Evolutionary conservation across 2,888 invertebrate genomes (phyloP), one percentile per base, ranked within the genome.

Genomic region (Apocheima hispidaria): DNA sequence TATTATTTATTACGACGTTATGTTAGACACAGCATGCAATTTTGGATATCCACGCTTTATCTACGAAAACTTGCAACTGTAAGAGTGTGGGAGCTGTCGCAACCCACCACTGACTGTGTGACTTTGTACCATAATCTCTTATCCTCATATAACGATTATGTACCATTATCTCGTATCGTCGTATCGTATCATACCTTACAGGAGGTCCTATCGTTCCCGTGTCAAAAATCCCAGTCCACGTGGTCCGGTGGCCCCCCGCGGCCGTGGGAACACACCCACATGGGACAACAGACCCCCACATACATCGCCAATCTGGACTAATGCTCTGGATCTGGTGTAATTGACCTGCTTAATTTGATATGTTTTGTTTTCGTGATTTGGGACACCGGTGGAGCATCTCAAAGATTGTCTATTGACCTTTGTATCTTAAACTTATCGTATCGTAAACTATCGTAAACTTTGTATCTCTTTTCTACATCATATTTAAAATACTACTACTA

Each of bases 281-380:
- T 79, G 81, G 75, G 81, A 75, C n/a, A n/a, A n/a, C n/a, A n/a
- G 83, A 82, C 86, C 86, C 79, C 84, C 85, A 77, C 82, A 74
- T 56, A 54, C 59, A 4, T 41, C 21, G 41, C 54, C 54, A 53
- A 65, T 67, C 61, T 43, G 63, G 56, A 43, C 38, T 33, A 36
- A 36, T n/a, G n/a, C n/a, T n/a, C n/a, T n/a, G n/a, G n/a, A 14
- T 4, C 16, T 33, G 43, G 44, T 55, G 54, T 35, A 43, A 58
- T 60, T 50, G 55, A 55, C 60, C 55, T 55, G 38, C 3, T 38
- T 50, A 1, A 44, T 43, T 30, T 40, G 40, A 58, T 50, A 20
- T 51, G 36, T 58, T 51, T 50, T 51, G 36, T 58, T 51, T 50
- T 33, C 35, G 35, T 36, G 33, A 41, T 46, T 28, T 14, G 26